Conservation (phyloP, 2,113 vertebrate species). For the Brachirus orientalis region DNA sequence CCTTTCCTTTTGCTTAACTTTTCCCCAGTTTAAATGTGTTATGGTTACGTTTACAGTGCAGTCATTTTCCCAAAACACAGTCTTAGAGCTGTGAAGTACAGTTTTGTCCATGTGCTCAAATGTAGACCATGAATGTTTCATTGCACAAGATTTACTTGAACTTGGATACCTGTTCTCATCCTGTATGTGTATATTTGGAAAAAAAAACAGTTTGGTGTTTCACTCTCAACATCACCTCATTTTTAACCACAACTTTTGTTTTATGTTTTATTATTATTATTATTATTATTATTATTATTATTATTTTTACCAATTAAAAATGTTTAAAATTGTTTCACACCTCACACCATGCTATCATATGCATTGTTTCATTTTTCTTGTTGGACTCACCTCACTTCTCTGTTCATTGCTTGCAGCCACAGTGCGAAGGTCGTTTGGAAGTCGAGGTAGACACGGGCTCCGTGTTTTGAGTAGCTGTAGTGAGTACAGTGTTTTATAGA, state of each 20-base stretch:
- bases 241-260: conserved; percentile 6
- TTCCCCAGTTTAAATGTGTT: not conserved
- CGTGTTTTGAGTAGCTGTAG: conserved; percentile 85
- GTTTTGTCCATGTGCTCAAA: not conserved
- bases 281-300: too few species aligned
- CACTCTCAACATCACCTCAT: conserved; percentile 17
- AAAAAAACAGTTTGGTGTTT: conserved; percentile 17
- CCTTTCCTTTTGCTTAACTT: not conserved
- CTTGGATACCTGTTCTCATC: conserved; percentile 25
- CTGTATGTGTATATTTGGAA: conserved; percentile 14
- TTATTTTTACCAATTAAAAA: not conserved
- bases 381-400: conserved; percentile 81
- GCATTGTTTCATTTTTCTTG: conserved; percentile 58
- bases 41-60: not conserved
- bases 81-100: too few species aligned
- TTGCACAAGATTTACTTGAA: conserved; percentile 34
- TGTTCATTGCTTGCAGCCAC: conserved; percentile 92
- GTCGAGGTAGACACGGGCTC: conserved; percentile 94
- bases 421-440: conserved; percentile 91
- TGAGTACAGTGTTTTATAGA: conserved; percentile 84
- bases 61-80: not conserved
- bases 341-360: conserved; percentile 45
- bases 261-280: conserved; percentile 18
- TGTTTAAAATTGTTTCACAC: conserved; percentile 26
- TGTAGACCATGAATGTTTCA: not conserved